phyloP scores from a whole-genome alignment of 2,113 vertebrate species.

The Rhinolophus ferrumequinum region DNA sequence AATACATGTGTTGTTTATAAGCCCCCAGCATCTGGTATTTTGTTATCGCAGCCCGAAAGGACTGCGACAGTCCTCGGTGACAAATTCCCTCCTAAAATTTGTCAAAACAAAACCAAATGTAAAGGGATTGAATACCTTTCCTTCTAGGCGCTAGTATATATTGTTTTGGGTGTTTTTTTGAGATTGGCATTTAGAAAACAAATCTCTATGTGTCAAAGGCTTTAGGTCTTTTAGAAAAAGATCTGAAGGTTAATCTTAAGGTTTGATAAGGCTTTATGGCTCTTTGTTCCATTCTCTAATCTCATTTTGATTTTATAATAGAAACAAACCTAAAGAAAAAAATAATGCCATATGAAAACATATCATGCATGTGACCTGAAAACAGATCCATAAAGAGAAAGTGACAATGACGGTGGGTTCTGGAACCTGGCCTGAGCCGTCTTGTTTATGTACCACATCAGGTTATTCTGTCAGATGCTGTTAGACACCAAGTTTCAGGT shows the following conservation, averaged over 20 bases:
- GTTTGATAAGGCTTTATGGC: neutral
- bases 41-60: accelerated
- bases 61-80: neutral
- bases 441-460: accelerated
- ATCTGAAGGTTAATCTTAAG: neutral
- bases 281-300: neutral
- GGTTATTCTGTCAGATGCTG: neutral
- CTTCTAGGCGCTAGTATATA: neutral
- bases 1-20: too few relatives aligned
- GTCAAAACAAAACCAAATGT: neutral
- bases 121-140: neutral
- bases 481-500: neutral
- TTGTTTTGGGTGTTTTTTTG: neutral
- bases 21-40: too few relatives aligned
- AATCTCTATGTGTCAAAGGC: neutral
- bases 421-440: accelerated
- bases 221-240: neutral
- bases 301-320: neutral
- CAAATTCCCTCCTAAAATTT: neutral
- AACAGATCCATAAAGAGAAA: neutral
- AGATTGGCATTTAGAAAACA: neutral
- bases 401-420: accelerated
- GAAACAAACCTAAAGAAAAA: neutral
- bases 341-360: neutral
- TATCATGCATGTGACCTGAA: neutral